Evolutionary conservation across 2,113 vertebrate genomes (phyloP), one percentile per base, ranked within the genome.

Genomic region (Bos indicus): DNA sequence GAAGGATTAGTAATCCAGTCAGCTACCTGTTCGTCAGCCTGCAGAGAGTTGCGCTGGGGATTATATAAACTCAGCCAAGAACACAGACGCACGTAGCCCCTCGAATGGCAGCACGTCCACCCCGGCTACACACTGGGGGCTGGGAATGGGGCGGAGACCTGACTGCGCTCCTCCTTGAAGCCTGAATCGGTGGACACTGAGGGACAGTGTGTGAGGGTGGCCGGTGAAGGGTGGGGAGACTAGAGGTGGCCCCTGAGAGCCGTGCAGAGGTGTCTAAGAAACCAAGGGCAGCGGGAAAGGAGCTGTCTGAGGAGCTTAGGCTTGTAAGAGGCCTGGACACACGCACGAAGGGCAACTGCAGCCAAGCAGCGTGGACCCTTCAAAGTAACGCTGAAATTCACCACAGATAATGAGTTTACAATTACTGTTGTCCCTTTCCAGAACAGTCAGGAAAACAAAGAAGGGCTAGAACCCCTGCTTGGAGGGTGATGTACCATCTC

Each of bases 91-190:
- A 23, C 1, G 4, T 9, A 28, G 17, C 21, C 23, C n/a, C 48
- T 30, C 26, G 1, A 0, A 2, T n/a, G 64, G 28, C 5, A 40
- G 16, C 12, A 23, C 23, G 5, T n/a, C 67, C 6, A 1, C n/a
- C 6, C 8, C 1, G 25, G 43, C 54, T 51, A 6, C 30, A 5
- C 14, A 14, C 36, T 23, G n/a, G 57, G 74, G 23, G 5, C 62
- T 81, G 25, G 48, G n/a, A 36, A 33, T 40, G 46, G 60, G 23
- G 21, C 33, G 80, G 54, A 28, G 25, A 51, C 48, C 33, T 26
- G 25, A n/a, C 12, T 8, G 43, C 3, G 21, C 12, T 9, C 8
- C 9, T 56, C 28, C 86, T 74, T 71, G 59, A 91, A 67, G 28
- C 57, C 19, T 19, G 12, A 60, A 17, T 71, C 17, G 25, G 36